These are phyloP conservation scores for Chelonus formosanus DNA, from an alignment of 2,888 invertebrate species.

Conservation along the genomic window DNA sequence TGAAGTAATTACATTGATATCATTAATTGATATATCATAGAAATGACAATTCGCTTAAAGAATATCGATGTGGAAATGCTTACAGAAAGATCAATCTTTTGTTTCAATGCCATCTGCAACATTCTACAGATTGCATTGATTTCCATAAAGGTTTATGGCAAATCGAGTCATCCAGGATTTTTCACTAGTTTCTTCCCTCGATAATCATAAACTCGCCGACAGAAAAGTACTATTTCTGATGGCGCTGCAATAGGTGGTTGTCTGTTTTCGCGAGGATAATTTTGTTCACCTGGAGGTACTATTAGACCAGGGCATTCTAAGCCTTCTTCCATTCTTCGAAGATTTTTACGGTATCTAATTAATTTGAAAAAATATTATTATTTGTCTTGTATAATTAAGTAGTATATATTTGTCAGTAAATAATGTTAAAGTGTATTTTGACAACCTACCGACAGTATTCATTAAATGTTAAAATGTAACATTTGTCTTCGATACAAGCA, in stretches of 20 bases:
- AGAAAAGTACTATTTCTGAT: slow-evolving; percentile 91
- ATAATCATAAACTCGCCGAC: slow-evolving; percentile 94
- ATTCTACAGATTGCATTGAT: slow-evolving; percentile 16
- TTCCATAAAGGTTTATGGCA: slow-evolving; percentile 49
- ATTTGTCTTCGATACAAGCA: slow-evolving; percentile 97
- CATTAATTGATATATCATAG: too few relatives aligned
- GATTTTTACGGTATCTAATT: slow-evolving; percentile 82
- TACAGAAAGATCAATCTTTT: slow-evolving; percentile 45
- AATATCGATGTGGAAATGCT: slow-evolving; percentile 35
- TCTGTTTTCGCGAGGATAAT: slow-evolving; percentile 68
- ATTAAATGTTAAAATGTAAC: slow-evolving; percentile 94
- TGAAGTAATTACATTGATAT: too few relatives aligned
- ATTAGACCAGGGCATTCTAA: slow-evolving; percentile 75
- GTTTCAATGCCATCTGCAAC: too few relatives aligned
- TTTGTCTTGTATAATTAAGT: too few relatives aligned
- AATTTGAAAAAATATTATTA: too few relatives aligned
- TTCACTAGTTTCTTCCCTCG: slow-evolving; percentile 75
- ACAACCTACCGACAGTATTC: slow-evolving; percentile 90
- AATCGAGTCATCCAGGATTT: slow-evolving; percentile 64
- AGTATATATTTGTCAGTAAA: neutral
- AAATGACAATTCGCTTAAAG: too few relatives aligned
- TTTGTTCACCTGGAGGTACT: slow-evolving; percentile 76
- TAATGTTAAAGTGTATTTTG: neutral
- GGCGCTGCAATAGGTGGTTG: slow-evolving; percentile 75
- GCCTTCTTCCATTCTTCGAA: slow-evolving; percentile 81